Conservation (phyloP, 2,888 invertebrate species). For the Alsophila aescularia region DNA sequence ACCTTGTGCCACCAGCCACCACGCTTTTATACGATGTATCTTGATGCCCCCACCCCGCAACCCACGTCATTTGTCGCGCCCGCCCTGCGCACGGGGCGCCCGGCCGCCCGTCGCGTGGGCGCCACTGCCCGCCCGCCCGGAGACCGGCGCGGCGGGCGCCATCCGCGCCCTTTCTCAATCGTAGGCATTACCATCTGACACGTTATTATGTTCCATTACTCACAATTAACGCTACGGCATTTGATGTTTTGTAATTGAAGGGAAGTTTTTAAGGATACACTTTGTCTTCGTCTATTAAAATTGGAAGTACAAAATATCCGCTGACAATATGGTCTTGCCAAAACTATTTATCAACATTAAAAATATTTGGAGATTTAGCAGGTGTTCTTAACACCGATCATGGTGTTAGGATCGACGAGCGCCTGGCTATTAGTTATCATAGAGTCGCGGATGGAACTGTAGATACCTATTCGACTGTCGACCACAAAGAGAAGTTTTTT, state of each 20-base stretch:
- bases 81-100: conserved; percentile 33
- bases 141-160: conserved; percentile 42
- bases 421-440: too few relatives aligned
- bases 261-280: not conserved
- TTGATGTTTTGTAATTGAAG: not conserved
- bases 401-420: too few relatives aligned
- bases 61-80: conserved; percentile 49
- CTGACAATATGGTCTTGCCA: too few relatives aligned
- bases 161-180: conserved; percentile 28
- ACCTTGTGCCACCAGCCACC: not conserved
- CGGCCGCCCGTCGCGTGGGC: conserved; percentile 55
- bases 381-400: too few relatives aligned
- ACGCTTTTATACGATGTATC: conserved; percentile 7
- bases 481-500: too few relatives aligned
- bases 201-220: conserved; percentile 21
- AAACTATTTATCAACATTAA: too few relatives aligned
- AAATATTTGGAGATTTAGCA: too few relatives aligned
- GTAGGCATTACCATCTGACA: conserved; percentile 25
- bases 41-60: too few relatives aligned
- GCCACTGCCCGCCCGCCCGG: conserved; percentile 44
- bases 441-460: too few relatives aligned
- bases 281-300: not conserved
- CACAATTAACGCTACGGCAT: conserved; percentile 1
- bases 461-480: too few relatives aligned
- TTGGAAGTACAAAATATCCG: too few relatives aligned